Evolutionary conservation across 2,888 invertebrate species (phyloP).

Genomic region (Liposcelis brunnea): DNA sequence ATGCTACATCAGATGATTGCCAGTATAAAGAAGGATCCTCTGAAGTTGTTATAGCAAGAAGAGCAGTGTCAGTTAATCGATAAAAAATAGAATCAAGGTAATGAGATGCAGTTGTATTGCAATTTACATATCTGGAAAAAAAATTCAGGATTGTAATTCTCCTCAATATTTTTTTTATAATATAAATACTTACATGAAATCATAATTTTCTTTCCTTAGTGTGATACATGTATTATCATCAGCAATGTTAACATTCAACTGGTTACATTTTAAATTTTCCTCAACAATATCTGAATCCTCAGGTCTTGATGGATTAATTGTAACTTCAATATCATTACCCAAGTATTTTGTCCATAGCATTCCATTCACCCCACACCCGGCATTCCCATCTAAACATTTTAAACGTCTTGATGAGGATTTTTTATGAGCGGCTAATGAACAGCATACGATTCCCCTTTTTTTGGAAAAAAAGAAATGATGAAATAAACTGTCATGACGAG

Average conservation of each 20-base stretch:
- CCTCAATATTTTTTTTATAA: too few relatives aligned
- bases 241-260: conserved; percentile 15
- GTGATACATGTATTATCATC: conserved; percentile 18
- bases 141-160: too few relatives aligned
- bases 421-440: too few relatives aligned
- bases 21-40: conserved; percentile 21
- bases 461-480: too few relatives aligned
- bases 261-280: conserved; percentile 16
- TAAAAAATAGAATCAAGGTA: conserved; percentile 20
- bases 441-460: too few relatives aligned
- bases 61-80: conserved; percentile 19
- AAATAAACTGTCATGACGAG: too few relatives aligned
- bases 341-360: conserved; percentile 17
- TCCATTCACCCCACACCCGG: conserved; percentile 16
- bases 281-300: conserved; percentile 15
- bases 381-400: conserved; percentile 18
- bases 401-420: conserved; percentile 5
- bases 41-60: conserved; percentile 20
- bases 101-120: conserved; percentile 18
- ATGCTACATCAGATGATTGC: conserved; percentile 18
- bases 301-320: conserved; percentile 15
- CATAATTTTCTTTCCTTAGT: conserved; percentile 19
- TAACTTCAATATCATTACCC: conserved; percentile 16
- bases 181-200: conserved; percentile 19
- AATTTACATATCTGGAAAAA: conserved; percentile 19